Base-by-base conservation (phyloP, 2,797 vertebrate genomes). In the Poecilia wingei region DNA sequence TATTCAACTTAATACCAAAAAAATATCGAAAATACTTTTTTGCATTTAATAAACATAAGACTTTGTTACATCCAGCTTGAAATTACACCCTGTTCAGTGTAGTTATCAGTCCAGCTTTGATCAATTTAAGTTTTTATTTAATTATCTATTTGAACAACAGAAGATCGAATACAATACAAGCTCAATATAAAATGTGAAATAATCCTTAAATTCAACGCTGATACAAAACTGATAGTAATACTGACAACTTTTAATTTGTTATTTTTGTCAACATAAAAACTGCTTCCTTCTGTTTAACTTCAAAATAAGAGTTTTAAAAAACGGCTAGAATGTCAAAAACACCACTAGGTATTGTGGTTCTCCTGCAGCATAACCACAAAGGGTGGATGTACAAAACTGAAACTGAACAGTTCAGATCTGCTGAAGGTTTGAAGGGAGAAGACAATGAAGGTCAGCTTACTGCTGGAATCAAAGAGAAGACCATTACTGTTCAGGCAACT, bases 401-500 rank as follows among this genome's bases (percentile, higher is more conserved):
- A 81, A 76, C 45, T 4, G 1, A 82, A 45, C 61, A 57, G 25
- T 51, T 83, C 45, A 25, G 83, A 85, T 76, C 55, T 71, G 18
- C 13, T 79, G 64, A 80, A 80, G 75, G 75, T 75, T 81, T 74
- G 33, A 68, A 14, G 43, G 66, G 70, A 13, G 53, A 31, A 47
- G 22, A 47, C 20, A 47, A 6, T 75, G 43, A 77, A 76, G 72
- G 36, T 8, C 16, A 82, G 22, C 10, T 70, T 2, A 10, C 75
- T 76, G 73, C 25, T 68, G 71, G 64, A 80, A 84, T 82, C 75
- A 86, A 87, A 88, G 84, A 25, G 53, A 78, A 61, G 73, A 72
- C 76, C 53, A 25, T 78, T 77, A 64, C 82, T 77, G 88, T 78
- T 59, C 79, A 84, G 69, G 55, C 73, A 84, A 77, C 79, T 86